A percentile compares a stretch with the other conserved stretches of the same genome.
Evolutionary conservation across 1,140 invertebrate species (phyloP).

Genomic region (Magallana ariakensis): DNA sequence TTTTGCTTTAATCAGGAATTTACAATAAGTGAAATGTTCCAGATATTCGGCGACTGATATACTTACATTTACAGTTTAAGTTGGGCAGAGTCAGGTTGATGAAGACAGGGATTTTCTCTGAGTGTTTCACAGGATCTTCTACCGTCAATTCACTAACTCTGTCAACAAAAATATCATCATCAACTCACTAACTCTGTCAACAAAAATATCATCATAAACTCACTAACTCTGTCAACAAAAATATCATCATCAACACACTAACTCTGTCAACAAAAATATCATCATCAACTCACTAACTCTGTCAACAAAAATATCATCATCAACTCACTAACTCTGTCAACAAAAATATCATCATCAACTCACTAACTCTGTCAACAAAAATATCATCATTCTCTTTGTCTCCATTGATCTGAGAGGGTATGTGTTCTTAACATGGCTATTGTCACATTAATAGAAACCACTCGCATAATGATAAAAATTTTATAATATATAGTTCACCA

Average conservation of each 20-base stretch:
- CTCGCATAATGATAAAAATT: too few species aligned
- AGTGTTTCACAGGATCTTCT: slow-evolving; percentile 81
- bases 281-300: slow-evolving; percentile 83
- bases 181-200: slow-evolving; percentile 82
- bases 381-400: too few species aligned
- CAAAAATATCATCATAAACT: too few species aligned
- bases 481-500: too few species aligned
- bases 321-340: slow-evolving; percentile 82
- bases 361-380: slow-evolving; percentile 80
- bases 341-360: slow-evolving; percentile 80
- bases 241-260: slow-evolving; percentile 83
- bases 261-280: slow-evolving; percentile 78
- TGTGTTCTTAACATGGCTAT: too few species aligned
- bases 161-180: slow-evolving; percentile 52
- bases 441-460: too few species aligned
- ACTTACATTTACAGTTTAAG: slow-evolving; percentile 82
- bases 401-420: too few species aligned
- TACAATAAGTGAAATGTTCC: too few species aligned
- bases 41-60: neutral
- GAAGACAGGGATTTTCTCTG: slow-evolving; percentile 82
- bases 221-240: slow-evolving; percentile 80
- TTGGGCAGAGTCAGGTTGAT: slow-evolving; percentile 82
- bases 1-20: too few species aligned
- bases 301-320: slow-evolving; percentile 74
- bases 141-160: slow-evolving; percentile 83